Conservation (phyloP, 2,888 invertebrate species). For the Dilophus febrilis region DNA sequence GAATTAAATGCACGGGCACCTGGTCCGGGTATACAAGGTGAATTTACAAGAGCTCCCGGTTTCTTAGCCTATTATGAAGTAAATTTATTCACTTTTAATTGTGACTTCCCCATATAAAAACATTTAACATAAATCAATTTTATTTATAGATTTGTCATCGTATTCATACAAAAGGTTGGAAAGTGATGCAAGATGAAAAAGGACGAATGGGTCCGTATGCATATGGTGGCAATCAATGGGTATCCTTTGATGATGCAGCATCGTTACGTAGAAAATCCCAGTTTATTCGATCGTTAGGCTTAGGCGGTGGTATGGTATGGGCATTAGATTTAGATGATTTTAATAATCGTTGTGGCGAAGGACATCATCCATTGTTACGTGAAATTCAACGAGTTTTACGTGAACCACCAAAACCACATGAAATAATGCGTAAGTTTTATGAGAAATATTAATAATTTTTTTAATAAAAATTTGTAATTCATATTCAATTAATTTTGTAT, state of each 20-base stretch:
- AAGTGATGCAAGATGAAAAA: slow-evolving; percentile 57
- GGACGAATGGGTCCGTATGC: slow-evolving; percentile 78
- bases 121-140: slow-evolving; percentile 5
- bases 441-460: background rate
- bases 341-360: slow-evolving; percentile 60
- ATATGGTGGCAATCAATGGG: slow-evolving; percentile 78
- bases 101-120: background rate
- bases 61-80: slow-evolving; percentile 80
- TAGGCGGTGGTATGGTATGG: slow-evolving; percentile 86
- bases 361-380: slow-evolving; percentile 60
- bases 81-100: slow-evolving; percentile 10
- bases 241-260: slow-evolving; percentile 69
- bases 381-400: slow-evolving; percentile 58
- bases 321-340: slow-evolving; percentile 79
- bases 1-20: slow-evolving; percentile 61
- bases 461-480: background rate
- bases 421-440: slow-evolving; percentile 18
- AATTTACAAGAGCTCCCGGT: slow-evolving; percentile 68
- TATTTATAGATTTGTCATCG: slow-evolving; percentile 57
- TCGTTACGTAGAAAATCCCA: slow-evolving; percentile 66
- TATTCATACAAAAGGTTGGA: slow-evolving; percentile 60
- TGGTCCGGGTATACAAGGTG: slow-evolving; percentile 66
- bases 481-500: too few species aligned
- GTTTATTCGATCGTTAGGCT: slow-evolving; percentile 52
- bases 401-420: slow-evolving; percentile 21